Evolutionary conservation across 2,888 invertebrate genomes (phyloP).

Genomic region (Cerastoderma edule): DNA sequence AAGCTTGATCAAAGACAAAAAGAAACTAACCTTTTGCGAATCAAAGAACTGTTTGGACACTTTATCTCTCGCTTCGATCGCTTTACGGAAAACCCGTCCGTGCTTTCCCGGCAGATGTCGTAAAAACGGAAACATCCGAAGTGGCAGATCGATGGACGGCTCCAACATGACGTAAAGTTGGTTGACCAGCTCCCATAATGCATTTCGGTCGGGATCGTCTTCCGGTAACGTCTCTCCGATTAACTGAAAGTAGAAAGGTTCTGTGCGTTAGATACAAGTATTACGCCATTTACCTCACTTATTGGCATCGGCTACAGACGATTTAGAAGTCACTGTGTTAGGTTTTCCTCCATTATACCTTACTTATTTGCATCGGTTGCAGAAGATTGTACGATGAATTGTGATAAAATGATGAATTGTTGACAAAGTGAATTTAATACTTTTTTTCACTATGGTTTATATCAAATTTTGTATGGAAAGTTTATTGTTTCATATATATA

Average conservation of each 20-base stretch:
- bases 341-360: no score
- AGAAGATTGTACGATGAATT: no score
- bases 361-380: no score
- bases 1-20: background rate
- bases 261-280: background rate
- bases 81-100: conserved; percentile 41
- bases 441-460: no score
- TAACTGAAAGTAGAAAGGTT: conserved; percentile 42
- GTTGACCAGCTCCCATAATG: conserved; percentile 57
- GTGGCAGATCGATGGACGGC: conserved; percentile 48
- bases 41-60: conserved; percentile 50
- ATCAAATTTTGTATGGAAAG: no score
- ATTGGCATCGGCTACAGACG: no score
- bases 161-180: conserved; percentile 43
- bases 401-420: no score
- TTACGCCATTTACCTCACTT: background rate
- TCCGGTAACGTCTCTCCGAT: conserved; percentile 54
- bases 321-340: no score
- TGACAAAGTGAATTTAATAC: no score
- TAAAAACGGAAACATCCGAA: conserved; percentile 49
- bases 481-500: no score
- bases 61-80: conserved; percentile 50
- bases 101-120: conserved; percentile 50
- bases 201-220: conserved; percentile 46
- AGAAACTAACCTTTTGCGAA: conserved; percentile 43